phyloP scores from a whole-genome alignment of 2,797 vertebrate species.

The Malacoraja senta region DNA sequence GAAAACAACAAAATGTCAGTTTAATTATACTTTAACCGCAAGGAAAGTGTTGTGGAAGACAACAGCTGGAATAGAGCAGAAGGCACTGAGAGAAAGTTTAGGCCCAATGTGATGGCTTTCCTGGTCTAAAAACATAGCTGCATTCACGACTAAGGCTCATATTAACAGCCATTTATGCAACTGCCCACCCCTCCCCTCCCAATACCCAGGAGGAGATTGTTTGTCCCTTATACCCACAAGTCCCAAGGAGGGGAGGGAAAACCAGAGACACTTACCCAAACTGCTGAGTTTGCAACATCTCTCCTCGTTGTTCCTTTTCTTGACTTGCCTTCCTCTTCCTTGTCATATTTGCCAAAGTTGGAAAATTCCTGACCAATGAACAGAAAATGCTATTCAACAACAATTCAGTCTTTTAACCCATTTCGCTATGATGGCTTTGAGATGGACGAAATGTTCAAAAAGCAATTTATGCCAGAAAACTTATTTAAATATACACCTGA shows the following conservation, averaged over 20 bases:
- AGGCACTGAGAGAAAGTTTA: neutral
- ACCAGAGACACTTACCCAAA: slow-evolving; percentile 70
- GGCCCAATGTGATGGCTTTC: neutral
- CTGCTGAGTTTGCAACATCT: slow-evolving; percentile 76
- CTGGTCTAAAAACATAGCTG: neutral
- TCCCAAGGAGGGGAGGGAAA: too few species aligned
- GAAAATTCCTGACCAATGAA: slow-evolving; percentile 71
- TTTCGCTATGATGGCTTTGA: neutral
- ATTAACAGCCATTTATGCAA: neutral
- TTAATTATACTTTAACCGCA: neutral
- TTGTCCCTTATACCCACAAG: neutral
- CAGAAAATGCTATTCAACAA: neutral
- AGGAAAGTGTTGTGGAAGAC: neutral
- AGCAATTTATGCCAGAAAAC: neutral
- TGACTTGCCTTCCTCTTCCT: slow-evolving; percentile 68
- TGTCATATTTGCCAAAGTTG: slow-evolving; percentile 74
- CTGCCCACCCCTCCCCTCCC: too few species aligned
- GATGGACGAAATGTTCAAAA: neutral
- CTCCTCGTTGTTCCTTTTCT: slow-evolving; percentile 71
- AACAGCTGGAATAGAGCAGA: neutral
- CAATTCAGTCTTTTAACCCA: neutral
- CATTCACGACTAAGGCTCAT: neutral
- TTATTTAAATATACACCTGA: neutral
- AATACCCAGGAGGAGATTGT: neutral
- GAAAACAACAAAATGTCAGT: neutral